phyloP scores from a whole-genome alignment of 1,140 invertebrate species.

The Anoplophora glabripennis region DNA sequence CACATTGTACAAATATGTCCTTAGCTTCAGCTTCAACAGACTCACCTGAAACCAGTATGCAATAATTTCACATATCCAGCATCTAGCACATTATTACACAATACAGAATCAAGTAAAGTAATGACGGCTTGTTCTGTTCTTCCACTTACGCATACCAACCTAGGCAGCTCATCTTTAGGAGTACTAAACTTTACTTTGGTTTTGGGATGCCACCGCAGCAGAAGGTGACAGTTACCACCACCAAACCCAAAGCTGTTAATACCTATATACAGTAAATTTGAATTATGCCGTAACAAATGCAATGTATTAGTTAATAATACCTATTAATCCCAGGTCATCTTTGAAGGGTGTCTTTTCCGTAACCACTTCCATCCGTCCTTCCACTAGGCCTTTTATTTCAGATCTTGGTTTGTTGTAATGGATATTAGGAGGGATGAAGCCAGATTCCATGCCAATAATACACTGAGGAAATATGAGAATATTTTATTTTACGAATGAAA shows the following conservation, averaged over 20 bases:
- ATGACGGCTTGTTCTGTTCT: slow-evolving; percentile 67
- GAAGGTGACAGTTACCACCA: slow-evolving; percentile 63
- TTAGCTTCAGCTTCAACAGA: too few species aligned
- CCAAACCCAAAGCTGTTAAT: slow-evolving; percentile 68
- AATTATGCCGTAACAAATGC: too few species aligned
- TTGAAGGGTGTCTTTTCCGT: slow-evolving; percentile 61
- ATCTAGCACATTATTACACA: slow-evolving; percentile 57
- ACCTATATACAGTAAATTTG: slow-evolving; percentile 34
- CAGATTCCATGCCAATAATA: slow-evolving; percentile 68
- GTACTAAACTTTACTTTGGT: slow-evolving; percentile 53
- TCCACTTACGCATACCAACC: slow-evolving; percentile 63
- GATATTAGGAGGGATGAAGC: slow-evolving; percentile 75
- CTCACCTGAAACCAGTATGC: slow-evolving; percentile 46
- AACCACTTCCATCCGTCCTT: slow-evolving; percentile 70
- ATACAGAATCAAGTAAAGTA: slow-evolving; percentile 63
- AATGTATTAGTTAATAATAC: slow-evolving; percentile 3
- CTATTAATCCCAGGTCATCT: slow-evolving; percentile 56
- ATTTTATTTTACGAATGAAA: too few species aligned
- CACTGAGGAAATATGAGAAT: slow-evolving; percentile 34
- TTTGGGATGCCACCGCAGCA: slow-evolving; percentile 59
- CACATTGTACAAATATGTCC: too few species aligned
- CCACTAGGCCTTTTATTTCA: slow-evolving; percentile 67
- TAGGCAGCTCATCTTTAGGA: slow-evolving; percentile 55
- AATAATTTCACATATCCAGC: slow-evolving; percentile 56
- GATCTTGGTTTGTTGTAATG: slow-evolving; percentile 71